Evolutionary conservation across 2,888 invertebrate genomes (phyloP).

Genomic region (Drepana falcataria): DNA sequence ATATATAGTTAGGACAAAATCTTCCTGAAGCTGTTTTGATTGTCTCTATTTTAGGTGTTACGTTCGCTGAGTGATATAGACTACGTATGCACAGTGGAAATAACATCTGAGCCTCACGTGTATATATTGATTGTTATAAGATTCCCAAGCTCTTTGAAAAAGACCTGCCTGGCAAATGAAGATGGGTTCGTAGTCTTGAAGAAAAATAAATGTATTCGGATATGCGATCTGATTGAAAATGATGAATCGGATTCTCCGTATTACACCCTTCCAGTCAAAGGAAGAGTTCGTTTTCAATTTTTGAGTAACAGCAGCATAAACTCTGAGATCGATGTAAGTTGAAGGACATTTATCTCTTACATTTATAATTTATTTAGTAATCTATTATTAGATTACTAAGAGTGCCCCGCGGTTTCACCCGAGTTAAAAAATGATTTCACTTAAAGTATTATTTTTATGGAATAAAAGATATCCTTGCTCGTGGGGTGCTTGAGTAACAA

Average conservation of each 20-base stretch:
- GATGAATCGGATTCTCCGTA: conserved; percentile 31
- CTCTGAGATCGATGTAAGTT: conserved; percentile 53
- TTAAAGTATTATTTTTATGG: no score
- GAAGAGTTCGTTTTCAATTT: conserved; percentile 48
- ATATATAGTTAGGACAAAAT: no score
- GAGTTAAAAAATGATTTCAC: no score
- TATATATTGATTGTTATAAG: conserved; percentile 48
- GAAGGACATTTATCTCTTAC: neutral
- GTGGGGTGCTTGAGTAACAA: no score
- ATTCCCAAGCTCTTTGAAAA: conserved; percentile 41
- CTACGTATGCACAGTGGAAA: conserved; percentile 55
- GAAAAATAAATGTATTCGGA: conserved; percentile 34
- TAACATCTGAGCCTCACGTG: conserved; percentile 31
- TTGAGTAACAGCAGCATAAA: conserved; percentile 65
- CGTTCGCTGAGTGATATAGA: conserved; percentile 48
- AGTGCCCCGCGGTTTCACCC: no score
- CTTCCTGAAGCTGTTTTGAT: neutral
- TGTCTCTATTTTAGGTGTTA: conserved; percentile 40
- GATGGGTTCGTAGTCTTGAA: conserved; percentile 49
- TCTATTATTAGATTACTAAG: no score
- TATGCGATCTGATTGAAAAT: conserved; percentile 41
- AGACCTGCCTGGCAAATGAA: conserved; percentile 43
- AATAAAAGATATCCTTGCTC: no score
- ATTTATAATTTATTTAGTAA: no score
- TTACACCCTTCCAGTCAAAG: conserved; percentile 36